Evolutionary conservation across 1,140 invertebrate species (phyloP), one percentile per base, ranked within the genome.

Genomic region (Trichonephila inaurata): DNA sequence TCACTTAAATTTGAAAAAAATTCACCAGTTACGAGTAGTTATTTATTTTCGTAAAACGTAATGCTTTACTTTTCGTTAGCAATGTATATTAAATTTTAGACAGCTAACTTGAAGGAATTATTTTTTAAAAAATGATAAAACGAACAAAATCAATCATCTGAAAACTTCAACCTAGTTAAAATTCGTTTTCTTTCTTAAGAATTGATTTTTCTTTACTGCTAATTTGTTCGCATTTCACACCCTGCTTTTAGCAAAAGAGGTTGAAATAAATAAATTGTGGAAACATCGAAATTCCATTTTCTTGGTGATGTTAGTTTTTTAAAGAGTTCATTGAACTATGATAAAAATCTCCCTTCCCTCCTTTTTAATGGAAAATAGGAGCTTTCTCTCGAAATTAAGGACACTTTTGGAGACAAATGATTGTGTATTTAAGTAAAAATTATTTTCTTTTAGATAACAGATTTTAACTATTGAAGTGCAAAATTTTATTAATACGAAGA

Each of bases 241-340:
- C 72, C 14, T 18, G 28, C 33, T 77, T 77, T 77, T 33, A 77
- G 72, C 14, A 40, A 33, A 19, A 16, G 3, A 40, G 3, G 6
- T 16, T 33, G 28, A 77, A 77, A 40, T 16, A 33, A 16, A 77
- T 16, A 77, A 33, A 28, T 3, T 77, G 33, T 33, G 33, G 18
- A 40, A 28, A 77, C 72, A 77, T 40, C 72, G 72, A 40, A 77
- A 77, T 77, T 77, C 72, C 72, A 77, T 77, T 77, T 77, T 77
- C 72, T 77, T 77, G 72, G 18, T 2, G 72, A 77, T 77, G 33
- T 77, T 77, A 77, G 14, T 12, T 28, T 77, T 77, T 77, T 18
- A 77, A 77, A 77, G 28, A 28, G 72, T 4, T 77, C 72, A 77
- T 33, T 33, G 72, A 77, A 33, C 72, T 28, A 40, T 77, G 72